A percentile compares a stretch with the other conserved stretches of the same genome.
Evolutionary conservation across 2,888 invertebrate genomes (phyloP).

Genomic region (Nysson spinosus): DNA sequence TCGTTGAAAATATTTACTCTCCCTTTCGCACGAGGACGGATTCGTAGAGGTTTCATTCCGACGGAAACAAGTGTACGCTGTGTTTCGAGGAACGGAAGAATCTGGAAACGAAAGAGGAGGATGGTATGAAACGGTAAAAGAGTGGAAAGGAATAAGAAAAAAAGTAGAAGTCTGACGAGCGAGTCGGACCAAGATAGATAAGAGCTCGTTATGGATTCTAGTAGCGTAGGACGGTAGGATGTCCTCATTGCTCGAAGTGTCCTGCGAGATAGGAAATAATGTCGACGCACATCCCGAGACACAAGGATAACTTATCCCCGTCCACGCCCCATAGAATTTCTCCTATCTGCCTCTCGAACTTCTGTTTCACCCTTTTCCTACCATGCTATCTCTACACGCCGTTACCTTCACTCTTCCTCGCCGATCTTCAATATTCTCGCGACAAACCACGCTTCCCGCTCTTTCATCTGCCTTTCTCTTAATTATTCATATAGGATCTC

Average conservation of each 20-base stretch:
- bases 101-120: background rate
- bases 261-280: slow-evolving; percentile 70
- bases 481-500: too few species aligned
- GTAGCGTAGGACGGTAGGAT: slow-evolving; percentile 65
- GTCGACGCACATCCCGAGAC: slow-evolving; percentile 63
- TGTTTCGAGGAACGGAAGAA: background rate
- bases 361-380: slow-evolving; percentile 28
- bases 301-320: slow-evolving; percentile 69
- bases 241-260: slow-evolving; percentile 72
- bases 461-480: too few species aligned
- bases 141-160: slow-evolving; percentile 19
- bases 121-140: slow-evolving; percentile 1
- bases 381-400: slow-evolving; percentile 49
- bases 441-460: slow-evolving; percentile 41
- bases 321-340: slow-evolving; percentile 63
- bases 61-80: slow-evolving; percentile 21
- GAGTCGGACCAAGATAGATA: slow-evolving; percentile 67
- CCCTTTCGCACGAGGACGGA: too few species aligned
- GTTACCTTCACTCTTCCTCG: slow-evolving; percentile 48
- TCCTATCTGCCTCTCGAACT: slow-evolving; percentile 46
- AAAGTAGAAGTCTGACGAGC: slow-evolving; percentile 26
- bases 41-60: slow-evolving; percentile 29
- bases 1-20: too few species aligned
- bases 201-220: slow-evolving; percentile 70
- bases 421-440: slow-evolving; percentile 53